Percentiles rank a stretch among this genome's conserved stretches.
Conservation (phyloP, 2,797 vertebrate genomes). For the Spinibarbus caldwelli region DNA sequence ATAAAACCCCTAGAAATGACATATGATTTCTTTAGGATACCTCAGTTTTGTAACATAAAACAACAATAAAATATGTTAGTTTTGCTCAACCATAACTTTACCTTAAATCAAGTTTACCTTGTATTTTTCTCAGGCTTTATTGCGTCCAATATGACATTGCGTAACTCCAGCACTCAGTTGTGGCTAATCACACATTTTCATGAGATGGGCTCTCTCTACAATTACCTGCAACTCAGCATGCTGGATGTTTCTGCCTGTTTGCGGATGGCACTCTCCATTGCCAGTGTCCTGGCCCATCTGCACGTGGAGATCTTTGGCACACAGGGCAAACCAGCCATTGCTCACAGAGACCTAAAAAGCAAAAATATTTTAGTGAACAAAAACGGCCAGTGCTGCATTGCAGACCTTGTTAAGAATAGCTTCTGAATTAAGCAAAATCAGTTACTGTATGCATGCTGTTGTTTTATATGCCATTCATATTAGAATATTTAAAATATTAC, state of each 20-base stretch:
- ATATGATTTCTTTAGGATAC: background rate
- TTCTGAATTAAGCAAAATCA: background rate
- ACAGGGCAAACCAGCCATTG: slow-evolving; percentile 95
- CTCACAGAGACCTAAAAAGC: slow-evolving; percentile 96
- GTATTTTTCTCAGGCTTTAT: slow-evolving; percentile 84
- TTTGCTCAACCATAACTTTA: background rate
- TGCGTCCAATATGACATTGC: slow-evolving; percentile 96
- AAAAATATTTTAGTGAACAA: slow-evolving; percentile 98
- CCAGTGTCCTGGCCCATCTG: slow-evolving; percentile 93
- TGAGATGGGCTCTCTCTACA: slow-evolving; percentile 95
- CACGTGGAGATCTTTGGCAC: slow-evolving; percentile 98
- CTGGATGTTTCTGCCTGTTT: slow-evolving; percentile 91
- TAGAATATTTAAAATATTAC: background rate
- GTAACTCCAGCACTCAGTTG: slow-evolving; percentile 97
- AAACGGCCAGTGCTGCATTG: slow-evolving; percentile 97
- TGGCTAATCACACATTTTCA: slow-evolving; percentile 99
- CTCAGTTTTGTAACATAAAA: background rate
- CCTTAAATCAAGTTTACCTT: background rate
- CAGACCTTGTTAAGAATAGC: slow-evolving; percentile 87
- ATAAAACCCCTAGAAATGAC: background rate
- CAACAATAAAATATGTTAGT: background rate
- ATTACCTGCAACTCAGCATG: slow-evolving; percentile 94
- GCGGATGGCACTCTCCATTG: slow-evolving; percentile 91
- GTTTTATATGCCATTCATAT: background rate
- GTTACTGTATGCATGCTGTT: background rate